A percentile compares a stretch with the other conserved stretches of the same genome.
phyloP scores from a whole-genome alignment of 2,797 vertebrate genomes.

The Ambastaia sidthimunki region DNA sequence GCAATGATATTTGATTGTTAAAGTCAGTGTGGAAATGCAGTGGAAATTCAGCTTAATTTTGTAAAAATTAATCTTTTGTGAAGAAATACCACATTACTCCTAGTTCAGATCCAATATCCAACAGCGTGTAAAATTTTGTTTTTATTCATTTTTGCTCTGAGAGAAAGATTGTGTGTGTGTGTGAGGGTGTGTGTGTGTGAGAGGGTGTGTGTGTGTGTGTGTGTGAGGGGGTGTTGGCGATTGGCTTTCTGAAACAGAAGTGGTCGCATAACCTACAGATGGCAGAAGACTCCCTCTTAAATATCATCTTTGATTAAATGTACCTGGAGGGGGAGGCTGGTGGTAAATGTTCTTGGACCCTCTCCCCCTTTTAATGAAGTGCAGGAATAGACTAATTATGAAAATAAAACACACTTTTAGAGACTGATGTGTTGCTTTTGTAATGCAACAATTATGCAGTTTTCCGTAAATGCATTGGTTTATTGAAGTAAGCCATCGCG shows the following conservation, averaged over 20 bases:
- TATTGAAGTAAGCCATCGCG: background rate
- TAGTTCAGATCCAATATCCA: no score
- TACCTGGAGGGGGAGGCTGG: background rate
- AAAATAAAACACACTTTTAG: conserved; percentile 1
- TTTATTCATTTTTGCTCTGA: background rate
- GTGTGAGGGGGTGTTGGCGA: background rate
- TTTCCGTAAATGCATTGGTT: background rate
- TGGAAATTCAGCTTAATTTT: no score
- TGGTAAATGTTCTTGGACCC: conserved; percentile 13
- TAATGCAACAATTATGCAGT: background rate
- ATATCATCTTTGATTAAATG: conserved; percentile 47
- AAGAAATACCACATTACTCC: no score
- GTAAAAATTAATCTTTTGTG: no score
- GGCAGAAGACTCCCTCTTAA: conserved; percentile 81
- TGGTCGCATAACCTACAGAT: conserved; percentile 72
- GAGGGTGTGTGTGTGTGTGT: conserved; percentile 12
- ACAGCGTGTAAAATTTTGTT: no score
- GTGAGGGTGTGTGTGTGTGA: background rate
- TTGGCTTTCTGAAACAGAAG: conserved; percentile 9
- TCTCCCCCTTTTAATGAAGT: conserved; percentile 50
- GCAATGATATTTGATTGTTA: background rate
- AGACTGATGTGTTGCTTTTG: background rate
- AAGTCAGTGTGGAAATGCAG: no score
- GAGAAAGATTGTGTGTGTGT: background rate
- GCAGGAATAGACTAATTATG: conserved; percentile 18